Evolutionary conservation across 2,113 vertebrate genomes (phyloP).

Genomic region (Nerophis ophidion): DNA sequence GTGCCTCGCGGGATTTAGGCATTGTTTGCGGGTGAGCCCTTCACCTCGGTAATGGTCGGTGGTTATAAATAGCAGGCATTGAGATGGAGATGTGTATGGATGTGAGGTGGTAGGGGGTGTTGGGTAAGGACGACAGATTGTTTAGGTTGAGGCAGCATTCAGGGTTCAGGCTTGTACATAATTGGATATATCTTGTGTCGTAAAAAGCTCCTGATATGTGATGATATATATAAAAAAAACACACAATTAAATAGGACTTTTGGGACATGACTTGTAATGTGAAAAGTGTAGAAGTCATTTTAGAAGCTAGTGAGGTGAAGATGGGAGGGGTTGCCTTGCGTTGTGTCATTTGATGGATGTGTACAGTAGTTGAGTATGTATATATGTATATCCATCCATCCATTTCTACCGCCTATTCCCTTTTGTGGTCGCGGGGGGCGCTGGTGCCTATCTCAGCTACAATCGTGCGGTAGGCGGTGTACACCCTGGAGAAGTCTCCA

Average conservation of each 20-base stretch:
- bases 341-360: not conserved
- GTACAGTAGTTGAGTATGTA: constrained; percentile 5
- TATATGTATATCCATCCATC: too few relatives aligned
- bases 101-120: constrained; percentile 6
- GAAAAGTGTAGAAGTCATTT: constrained; percentile 26
- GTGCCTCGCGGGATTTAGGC: constrained; percentile 10
- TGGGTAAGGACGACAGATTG: constrained; percentile 6
- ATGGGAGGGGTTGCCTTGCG: constrained; percentile 1
- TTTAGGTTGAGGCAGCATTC: constrained; percentile 16
- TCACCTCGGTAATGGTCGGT: constrained; percentile 35
- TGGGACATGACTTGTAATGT: constrained; percentile 4
- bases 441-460: too few relatives aligned
- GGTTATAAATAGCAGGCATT: constrained; percentile 50
- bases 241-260: too few relatives aligned
- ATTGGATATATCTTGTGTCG: too few relatives aligned
- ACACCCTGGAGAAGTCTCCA: too few relatives aligned
- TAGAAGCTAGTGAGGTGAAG: constrained; percentile 15
- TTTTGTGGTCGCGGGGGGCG: too few relatives aligned
- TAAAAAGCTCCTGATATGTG: too few relatives aligned
- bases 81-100: constrained; percentile 35
- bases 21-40: constrained; percentile 29
- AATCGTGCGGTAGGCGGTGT: too few relatives aligned
- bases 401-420: too few relatives aligned
- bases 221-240: too few relatives aligned
- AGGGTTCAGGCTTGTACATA: not conserved